Evolutionary conservation across 2,797 vertebrate genomes (phyloP).

Genomic region (Limosa lapponica): DNA sequence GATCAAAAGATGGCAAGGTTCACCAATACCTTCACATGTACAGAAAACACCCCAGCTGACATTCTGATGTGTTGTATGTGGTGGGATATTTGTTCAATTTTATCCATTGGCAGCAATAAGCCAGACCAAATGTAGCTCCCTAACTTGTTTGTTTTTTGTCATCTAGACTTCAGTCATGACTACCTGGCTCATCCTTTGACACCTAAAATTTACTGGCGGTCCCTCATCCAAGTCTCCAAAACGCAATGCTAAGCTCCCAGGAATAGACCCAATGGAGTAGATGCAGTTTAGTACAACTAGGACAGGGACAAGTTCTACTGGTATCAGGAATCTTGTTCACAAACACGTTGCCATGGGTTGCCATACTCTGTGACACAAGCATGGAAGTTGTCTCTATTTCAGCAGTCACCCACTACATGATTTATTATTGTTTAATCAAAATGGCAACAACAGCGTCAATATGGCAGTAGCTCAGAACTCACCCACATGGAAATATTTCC

Average conservation of each 20-base stretch:
- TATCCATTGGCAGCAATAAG: not conserved
- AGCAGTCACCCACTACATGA: not conserved
- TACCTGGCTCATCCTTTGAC: not conserved
- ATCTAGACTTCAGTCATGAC: not conserved
- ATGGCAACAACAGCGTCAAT: not conserved
- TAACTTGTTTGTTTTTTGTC: not conserved
- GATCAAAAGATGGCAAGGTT: not conserved
- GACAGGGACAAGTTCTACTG: not conserved
- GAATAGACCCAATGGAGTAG: fast-evolving
- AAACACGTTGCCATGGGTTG: not conserved
- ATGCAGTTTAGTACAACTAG: not conserved
- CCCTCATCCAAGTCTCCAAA: not conserved
- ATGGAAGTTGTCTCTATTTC: not conserved
- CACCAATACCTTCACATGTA: not conserved
- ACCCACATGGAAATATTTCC: not conserved
- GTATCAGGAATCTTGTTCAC: not conserved
- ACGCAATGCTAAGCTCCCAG: not conserved
- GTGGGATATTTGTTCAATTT: not conserved
- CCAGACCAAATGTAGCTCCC: not conserved
- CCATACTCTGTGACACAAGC: not conserved
- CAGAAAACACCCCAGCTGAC: not conserved
- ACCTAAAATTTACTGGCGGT: not conserved
- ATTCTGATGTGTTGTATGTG: not conserved
- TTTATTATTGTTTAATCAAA: not conserved
- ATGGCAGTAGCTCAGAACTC: not conserved